Evolutionary conservation across 2,113 vertebrate species (phyloP), one percentile per base, ranked within the genome.

Genomic region (Rhinichthys klamathensis): DNA sequence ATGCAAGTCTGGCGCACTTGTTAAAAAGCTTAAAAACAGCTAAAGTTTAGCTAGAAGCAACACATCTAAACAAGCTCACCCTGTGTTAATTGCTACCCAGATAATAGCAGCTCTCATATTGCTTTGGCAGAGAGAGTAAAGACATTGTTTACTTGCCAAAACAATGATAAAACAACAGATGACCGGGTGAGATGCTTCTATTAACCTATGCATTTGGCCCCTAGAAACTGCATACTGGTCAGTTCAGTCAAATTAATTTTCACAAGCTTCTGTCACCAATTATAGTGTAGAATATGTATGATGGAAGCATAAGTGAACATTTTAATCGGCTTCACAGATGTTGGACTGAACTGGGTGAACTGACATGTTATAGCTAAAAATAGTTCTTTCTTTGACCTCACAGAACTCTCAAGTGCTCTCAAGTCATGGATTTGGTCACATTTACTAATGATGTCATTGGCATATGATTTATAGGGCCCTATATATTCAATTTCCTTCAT

Each of bases 21-120:
- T 65, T 80, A 80, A 16, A 46, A 79, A 38, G 1, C 9, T 23
- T 58, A 1, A 58, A 41, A 79, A 79, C 21, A 44, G 23, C 56
- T n/a, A 16, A 80, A 30, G n/a, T 27, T 18, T 61, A 27, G 58
- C 38, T 27, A 15, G 23, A 63, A 80, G 77, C n/a, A 80, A 63
- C n/a, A 27, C 77, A 27, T 80, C 58, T 21, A 63, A 63, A 80
- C 38, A 80, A 63, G 56, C 58, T 80, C 56, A 80, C 61, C n/a
- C 58, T 80, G 58, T 63, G 58, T 46, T 65, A 44, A 65, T 65
- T 80, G 58, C 38, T 25, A 63, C 8, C 58, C 35, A 12, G n/a
- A 80, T 46, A 80, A 63, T 63, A 46, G 58, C 77, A 30, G 58
- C n/a, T 63, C 9, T 63, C 46, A 4, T 11, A 44, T 63, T 61